A percentile compares a stretch with the other conserved stretches of the same genome.
Evolutionary conservation across 2,888 invertebrate genomes (phyloP).

Genomic region (Drosophila stalkeri): DNA sequence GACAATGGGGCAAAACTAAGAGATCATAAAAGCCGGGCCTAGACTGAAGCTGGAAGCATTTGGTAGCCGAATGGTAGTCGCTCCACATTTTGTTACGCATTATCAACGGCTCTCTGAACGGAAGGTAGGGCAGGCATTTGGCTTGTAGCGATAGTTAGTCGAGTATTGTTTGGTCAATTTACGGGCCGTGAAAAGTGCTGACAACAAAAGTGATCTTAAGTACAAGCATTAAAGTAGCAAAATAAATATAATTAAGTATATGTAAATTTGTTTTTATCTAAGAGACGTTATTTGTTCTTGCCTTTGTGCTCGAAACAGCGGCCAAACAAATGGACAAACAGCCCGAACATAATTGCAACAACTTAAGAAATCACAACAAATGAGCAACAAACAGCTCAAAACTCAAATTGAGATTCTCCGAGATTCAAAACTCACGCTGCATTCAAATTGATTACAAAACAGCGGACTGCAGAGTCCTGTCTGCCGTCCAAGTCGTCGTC

Average conservation of each 20-base stretch:
- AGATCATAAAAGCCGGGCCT: slow-evolving; percentile 40
- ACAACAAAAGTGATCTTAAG: slow-evolving; percentile 34
- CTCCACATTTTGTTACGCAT: slow-evolving; percentile 64
- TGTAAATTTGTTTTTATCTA: slow-evolving; percentile 48
- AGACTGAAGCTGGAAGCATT: slow-evolving; percentile 32
- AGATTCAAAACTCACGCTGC: slow-evolving; percentile 64
- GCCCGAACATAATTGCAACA: slow-evolving; percentile 74
- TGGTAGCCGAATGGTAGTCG: slow-evolving; percentile 51
- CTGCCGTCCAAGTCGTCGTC: slow-evolving; percentile 29
- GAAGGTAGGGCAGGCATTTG: slow-evolving; percentile 6
- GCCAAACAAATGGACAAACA: slow-evolving; percentile 24
- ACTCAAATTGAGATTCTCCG: slow-evolving; percentile 9
- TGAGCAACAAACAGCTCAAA: slow-evolving; percentile 53
- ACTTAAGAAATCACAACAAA: slow-evolving; percentile 80
- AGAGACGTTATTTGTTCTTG: neutral
- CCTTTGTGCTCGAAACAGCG: slow-evolving; percentile 42
- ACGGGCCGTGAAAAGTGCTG: slow-evolving; percentile 49
- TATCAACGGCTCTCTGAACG: slow-evolving; percentile 27
- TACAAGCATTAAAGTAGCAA: slow-evolving; percentile 53
- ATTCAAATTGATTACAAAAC: slow-evolving; percentile 77
- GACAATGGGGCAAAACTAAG: slow-evolving; percentile 52
- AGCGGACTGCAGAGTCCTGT: slow-evolving; percentile 54
- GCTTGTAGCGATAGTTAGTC: slow-evolving; percentile 64
- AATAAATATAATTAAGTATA: slow-evolving; percentile 50
- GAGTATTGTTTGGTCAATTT: slow-evolving; percentile 67